phyloP scores from a whole-genome alignment of 2,113 vertebrate genomes.

The Rhabdomys dilectus region DNA sequence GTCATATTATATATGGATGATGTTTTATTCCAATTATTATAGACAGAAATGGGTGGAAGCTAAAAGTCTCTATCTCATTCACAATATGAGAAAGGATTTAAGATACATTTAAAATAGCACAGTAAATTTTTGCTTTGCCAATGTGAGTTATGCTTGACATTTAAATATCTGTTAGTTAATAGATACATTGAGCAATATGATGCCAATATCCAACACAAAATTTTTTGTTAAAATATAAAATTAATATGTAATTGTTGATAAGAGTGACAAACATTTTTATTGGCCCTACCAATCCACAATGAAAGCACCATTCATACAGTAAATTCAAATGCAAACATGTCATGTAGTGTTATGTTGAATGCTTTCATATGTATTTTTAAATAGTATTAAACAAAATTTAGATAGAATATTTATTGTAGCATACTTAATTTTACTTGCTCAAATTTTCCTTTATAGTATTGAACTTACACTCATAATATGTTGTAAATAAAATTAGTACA shows the following conservation, averaged over 20 bases:
- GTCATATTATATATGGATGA: constrained; percentile 79
- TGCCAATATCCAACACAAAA: constrained; percentile 10
- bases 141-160: background rate
- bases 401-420: background rate
- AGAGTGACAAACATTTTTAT: background rate
- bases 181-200: constrained; percentile 28
- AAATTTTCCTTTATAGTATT: background rate
- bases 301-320: background rate
- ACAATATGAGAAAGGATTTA: constrained; percentile 66
- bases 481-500: background rate
- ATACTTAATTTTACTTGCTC: constrained; percentile 11
- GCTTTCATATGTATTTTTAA: constrained; percentile 8
- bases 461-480: background rate
- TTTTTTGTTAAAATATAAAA: constrained; percentile 50
- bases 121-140: constrained; percentile 60
- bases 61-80: constrained; percentile 70
- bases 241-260: background rate
- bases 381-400: background rate
- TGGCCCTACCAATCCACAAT: background rate
- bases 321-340: background rate
- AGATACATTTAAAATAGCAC: constrained; percentile 45
- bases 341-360: background rate
- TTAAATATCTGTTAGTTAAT: constrained; percentile 55
- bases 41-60: constrained; percentile 72
- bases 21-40: constrained; percentile 77